Percentiles rank a stretch among this genome's conserved stretches.
Conservation (phyloP, 2,113 vertebrate species). For the Orientallactaga bullata region DNA sequence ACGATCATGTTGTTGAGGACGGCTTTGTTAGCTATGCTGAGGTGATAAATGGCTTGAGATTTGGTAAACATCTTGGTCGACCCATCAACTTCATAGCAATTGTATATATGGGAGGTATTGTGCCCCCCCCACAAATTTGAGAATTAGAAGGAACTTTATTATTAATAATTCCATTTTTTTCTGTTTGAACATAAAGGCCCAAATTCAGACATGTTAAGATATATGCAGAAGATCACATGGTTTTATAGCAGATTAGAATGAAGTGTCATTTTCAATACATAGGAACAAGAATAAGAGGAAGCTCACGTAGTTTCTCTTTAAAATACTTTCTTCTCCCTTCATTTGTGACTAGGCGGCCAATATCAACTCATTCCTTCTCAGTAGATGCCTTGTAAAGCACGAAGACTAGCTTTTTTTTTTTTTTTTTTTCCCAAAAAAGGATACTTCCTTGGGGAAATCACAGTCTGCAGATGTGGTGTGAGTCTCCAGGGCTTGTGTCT, state of each 20-base stretch:
- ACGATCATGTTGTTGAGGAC: neutral
- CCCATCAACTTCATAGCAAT: accelerated
- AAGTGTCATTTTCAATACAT: neutral
- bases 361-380: neutral
- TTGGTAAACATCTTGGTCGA: neutral
- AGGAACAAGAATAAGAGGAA: neutral
- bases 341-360: accelerated
- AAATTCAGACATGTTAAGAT: neutral
- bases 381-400: neutral
- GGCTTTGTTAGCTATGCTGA: neutral
- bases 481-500: neutral
- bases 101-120: neutral
- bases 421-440: neutral
- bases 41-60: neutral
- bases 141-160: neutral
- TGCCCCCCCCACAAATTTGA: neutral
- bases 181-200: neutral
- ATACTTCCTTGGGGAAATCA: accelerated
- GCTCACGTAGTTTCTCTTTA: neutral
- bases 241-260: neutral
- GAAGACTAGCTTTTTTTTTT: neutral
- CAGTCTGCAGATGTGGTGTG: neutral
- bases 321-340: neutral
- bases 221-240: neutral
- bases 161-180: neutral